Evolutionary conservation across 2,888 invertebrate species (phyloP), one percentile per base, ranked within the genome.

Genomic region (Chrysolina americana): DNA sequence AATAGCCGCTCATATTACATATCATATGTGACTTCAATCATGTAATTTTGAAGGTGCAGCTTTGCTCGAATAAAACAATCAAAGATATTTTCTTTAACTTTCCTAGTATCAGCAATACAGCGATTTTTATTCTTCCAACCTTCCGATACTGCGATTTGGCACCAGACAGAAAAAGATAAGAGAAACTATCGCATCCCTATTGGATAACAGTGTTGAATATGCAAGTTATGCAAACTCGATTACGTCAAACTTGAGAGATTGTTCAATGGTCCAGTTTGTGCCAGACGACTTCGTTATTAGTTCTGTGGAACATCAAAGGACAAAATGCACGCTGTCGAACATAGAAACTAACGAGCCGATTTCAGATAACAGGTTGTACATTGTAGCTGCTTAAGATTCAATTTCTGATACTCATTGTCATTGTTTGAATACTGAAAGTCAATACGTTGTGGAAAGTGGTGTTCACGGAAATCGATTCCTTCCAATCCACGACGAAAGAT

Each of bases 191-290:
- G 6, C 15, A 13, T 11, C 28, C 9, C 59, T 59, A 59, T 59
- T 28, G 9, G 59, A 59, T 15, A 59, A 59, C 28, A n/a, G 19
- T 59, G 59, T 17, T 59, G n/a, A 17, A 21, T 21, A 53, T 19
- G 23, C 21, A 5, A 59, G n/a, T 59, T 59, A 59, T 59, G 59
- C 59, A 28, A 59, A 59, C 59, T 59, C 59, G 59, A 36, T 59
- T n/a, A 56, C 13, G 21, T 48, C 56, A 28, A 15, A 36, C 59
- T n/a, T 59, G 23, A 13, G 59, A 23, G 36, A 59, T 36, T 59
- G 59, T 36, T 36, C 10, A 59, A 28, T 59, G n/a, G 59, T 59
- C 36, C n/a, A 13, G 59, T 23, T 59, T 23, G 59, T 59, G 59
- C 17, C 36, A n/a, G 36, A 59, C n/a, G 36, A 59, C 23, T 59